Percentiles rank a stretch among this genome's conserved stretches.
These are phyloP conservation scores for Andrena marginata DNA, from an alignment of 2,888 invertebrate genomes.

Conservation along the genomic window DNA sequence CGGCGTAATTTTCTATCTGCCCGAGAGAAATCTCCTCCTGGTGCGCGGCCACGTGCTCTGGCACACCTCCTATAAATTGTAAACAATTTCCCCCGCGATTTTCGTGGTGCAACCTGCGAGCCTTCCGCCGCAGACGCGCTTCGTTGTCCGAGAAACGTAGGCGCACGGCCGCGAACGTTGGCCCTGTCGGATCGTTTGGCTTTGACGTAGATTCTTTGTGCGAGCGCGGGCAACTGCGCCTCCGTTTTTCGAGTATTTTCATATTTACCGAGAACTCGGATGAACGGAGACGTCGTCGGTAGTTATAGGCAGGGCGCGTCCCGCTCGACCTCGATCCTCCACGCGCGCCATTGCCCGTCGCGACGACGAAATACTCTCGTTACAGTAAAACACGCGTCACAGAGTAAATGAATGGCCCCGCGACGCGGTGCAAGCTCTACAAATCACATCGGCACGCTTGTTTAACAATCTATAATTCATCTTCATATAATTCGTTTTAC, in stretches of 20 bases:
- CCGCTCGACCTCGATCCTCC: constrained; percentile 48
- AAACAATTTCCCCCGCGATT: too few relatives aligned
- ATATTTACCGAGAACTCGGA: constrained; percentile 65
- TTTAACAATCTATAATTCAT: constrained; percentile 64
- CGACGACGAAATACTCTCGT: constrained; percentile 27
- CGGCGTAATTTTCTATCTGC: too few relatives aligned
- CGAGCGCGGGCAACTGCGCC: constrained; percentile 60
- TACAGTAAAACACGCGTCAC: background rate
- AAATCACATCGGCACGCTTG: constrained; percentile 5
- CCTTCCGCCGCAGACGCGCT: background rate
- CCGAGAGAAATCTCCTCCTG: too few relatives aligned
- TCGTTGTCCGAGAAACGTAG: background rate
- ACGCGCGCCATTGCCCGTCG: constrained; percentile 42
- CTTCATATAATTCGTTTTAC: constrained; percentile 59
- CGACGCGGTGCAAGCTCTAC: background rate
- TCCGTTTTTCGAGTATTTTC: constrained; percentile 68
- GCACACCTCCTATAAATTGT: too few relatives aligned
- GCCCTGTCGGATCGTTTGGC: constrained; percentile 57
- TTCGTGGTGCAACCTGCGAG: too few relatives aligned
- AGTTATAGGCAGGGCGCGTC: constrained; percentile 6
- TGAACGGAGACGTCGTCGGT: constrained; percentile 45
- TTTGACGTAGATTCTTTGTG: constrained; percentile 72
- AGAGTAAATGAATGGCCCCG: background rate
- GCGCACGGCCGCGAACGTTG: constrained; percentile 55
- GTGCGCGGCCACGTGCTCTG: too few relatives aligned